Evolutionary conservation across 2,113 vertebrate genomes (phyloP).

Genomic region (Chrysochloris asiatica): DNA sequence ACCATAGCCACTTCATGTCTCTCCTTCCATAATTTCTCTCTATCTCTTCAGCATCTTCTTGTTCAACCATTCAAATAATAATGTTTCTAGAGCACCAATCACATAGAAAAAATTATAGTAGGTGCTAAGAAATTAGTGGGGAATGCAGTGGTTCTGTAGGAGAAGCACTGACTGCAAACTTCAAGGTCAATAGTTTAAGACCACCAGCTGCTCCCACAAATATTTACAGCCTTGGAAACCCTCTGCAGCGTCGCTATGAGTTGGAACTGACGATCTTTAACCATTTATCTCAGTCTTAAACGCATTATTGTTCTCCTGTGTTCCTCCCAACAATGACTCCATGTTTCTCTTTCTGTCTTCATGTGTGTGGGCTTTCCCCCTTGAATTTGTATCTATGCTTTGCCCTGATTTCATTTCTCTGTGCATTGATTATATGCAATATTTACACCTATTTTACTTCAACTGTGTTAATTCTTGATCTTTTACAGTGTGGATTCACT

Average conservation of each 20-base stretch:
- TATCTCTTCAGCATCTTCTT: not conserved
- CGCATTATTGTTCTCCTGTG: not conserved
- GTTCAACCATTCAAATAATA: too few species aligned
- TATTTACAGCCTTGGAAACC: too few species aligned
- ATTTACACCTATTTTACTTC: not conserved
- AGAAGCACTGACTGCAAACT: too few species aligned
- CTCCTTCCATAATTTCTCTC: not conserved
- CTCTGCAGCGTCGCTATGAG: too few species aligned
- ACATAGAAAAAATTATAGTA: fast-evolving
- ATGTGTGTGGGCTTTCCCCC: too few species aligned
- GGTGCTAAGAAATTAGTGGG: too few species aligned
- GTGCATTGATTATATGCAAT: too few species aligned
- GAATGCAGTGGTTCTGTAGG: too few species aligned
- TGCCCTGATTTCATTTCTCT: not conserved
- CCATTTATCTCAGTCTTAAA: not conserved
- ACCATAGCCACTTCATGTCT: not conserved
- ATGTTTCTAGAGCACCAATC: too few species aligned
- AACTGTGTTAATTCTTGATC: not conserved
- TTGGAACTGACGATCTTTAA: too few species aligned
- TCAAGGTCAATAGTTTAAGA: too few species aligned
- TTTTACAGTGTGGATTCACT: not conserved
- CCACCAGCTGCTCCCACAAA: too few species aligned
- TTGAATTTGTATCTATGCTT: not conserved
- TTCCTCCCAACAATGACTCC: not conserved
- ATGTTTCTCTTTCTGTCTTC: not conserved